A percentile compares a stretch with the other conserved stretches of the same genome.
These are phyloP conservation scores for Ceyx erithaca DNA, from an alignment of 2,797 vertebrate species.

Conservation along the genomic window DNA sequence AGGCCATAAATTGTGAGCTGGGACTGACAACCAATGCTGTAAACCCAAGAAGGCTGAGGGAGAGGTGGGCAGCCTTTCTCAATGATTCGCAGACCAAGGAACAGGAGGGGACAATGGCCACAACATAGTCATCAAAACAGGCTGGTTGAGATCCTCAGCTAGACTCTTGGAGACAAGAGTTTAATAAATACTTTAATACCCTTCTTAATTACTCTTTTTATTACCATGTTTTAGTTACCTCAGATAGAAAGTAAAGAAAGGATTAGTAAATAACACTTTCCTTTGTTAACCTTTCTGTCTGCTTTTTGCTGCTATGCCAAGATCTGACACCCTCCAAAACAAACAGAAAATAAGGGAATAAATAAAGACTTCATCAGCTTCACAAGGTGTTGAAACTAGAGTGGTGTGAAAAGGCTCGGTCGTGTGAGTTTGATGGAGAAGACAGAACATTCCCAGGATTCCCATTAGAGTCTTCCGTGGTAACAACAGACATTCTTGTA, in stretches of 20 bases:
- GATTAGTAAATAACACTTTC: conserved; percentile 6
- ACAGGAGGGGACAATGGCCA: background rate
- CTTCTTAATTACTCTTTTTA: background rate
- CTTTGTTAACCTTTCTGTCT: conserved; percentile 12
- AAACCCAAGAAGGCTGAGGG: background rate
- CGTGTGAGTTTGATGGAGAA: accelerated
- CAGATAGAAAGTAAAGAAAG: accelerated
- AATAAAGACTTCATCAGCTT: background rate
- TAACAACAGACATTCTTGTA: accelerated
- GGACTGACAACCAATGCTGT: background rate
- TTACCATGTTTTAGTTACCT: background rate
- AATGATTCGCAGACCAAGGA: background rate
- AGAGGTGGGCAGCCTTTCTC: background rate
- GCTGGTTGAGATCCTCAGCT: background rate
- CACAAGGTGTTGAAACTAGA: background rate
- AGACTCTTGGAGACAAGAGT: background rate
- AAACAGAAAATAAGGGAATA: background rate
- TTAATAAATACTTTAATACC: background rate
- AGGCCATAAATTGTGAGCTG: background rate
- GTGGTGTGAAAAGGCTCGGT: background rate
- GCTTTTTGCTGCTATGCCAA: background rate
- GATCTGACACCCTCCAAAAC: background rate
- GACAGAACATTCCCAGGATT: background rate
- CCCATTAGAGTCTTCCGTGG: background rate
- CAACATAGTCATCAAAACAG: background rate